Conservation (phyloP, 2,888 invertebrate species). For the Ligdia adustata region DNA sequence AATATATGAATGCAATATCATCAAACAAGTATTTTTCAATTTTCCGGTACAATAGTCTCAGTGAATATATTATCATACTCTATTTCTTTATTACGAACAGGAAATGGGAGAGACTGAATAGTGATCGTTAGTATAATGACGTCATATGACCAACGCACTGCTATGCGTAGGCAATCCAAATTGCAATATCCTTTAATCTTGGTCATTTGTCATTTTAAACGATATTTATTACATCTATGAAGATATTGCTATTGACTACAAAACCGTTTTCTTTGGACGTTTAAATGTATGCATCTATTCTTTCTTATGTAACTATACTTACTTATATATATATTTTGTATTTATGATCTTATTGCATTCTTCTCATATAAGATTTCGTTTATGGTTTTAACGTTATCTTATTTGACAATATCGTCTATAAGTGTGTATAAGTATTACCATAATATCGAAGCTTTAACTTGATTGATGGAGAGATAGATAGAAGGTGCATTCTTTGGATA, state of each 20-base stretch:
- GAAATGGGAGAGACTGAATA: slow-evolving; percentile 22
- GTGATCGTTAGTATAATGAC: slow-evolving; percentile 10
- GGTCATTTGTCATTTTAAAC: slow-evolving; percentile 11
- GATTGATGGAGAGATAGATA: slow-evolving; percentile 34
- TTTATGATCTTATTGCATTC: slow-evolving; percentile 2
- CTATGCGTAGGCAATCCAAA: slow-evolving; percentile 5
- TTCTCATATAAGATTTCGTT: slow-evolving; percentile 10
- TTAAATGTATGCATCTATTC: too few species aligned
- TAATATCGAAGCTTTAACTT: slow-evolving; percentile 30
- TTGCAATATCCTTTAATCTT: slow-evolving; percentile 18
- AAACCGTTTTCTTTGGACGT: not conserved
- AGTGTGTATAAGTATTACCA: slow-evolving; percentile 22
- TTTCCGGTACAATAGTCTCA: slow-evolving; percentile 74
- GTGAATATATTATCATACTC: slow-evolving; percentile 48
- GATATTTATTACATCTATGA: slow-evolving; percentile 6
- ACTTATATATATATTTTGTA: too few species aligned
- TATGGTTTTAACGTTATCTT: slow-evolving; percentile 10
- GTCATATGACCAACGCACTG: slow-evolving; percentile 1
- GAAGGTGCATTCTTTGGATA: slow-evolving; percentile 28
- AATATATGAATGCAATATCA: slow-evolving; percentile 74
- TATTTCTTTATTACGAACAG: slow-evolving; percentile 26
- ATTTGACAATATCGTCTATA: slow-evolving; percentile 15
- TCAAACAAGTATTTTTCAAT: slow-evolving; percentile 74
- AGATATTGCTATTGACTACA: not conserved
- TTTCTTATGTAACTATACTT: too few species aligned